These are phyloP conservation scores for Phytoseiulus persimilis DNA, from an alignment of 2,888 invertebrate species.

Conservation along the genomic window DNA sequence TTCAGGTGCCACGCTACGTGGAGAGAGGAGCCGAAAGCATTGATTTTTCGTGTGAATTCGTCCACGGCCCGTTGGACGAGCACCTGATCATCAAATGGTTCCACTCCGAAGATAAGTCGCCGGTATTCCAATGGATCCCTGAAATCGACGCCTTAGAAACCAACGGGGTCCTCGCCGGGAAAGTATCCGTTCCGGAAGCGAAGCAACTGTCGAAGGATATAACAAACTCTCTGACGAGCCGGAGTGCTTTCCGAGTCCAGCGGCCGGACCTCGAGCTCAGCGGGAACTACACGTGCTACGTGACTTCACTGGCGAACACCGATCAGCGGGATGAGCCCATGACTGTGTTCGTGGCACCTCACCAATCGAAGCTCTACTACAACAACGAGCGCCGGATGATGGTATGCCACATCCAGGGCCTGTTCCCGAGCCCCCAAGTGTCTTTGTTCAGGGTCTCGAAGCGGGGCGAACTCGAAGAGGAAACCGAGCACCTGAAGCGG, in stretches of 20 bases:
- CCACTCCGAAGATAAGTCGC: conserved; percentile 22
- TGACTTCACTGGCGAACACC: conserved; percentile 23
- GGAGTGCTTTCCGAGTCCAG: conserved; percentile 7
- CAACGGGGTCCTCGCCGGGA: neutral
- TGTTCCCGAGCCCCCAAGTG: conserved; percentile 13
- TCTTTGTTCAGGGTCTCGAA: conserved; percentile 8
- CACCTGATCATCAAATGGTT: conserved; percentile 28
- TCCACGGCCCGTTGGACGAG: neutral
- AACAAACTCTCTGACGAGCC: neutral
- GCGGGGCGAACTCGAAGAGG: conserved; percentile 12
- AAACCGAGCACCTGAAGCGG: conserved; percentile 16
- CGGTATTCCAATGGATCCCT: conserved; percentile 18
- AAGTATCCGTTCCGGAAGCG: conserved; percentile 11
- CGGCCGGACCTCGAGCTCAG: neutral
- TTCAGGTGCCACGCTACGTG: conserved; percentile 29
- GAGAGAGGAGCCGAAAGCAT: neutral
- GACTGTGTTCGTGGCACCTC: conserved; percentile 18
- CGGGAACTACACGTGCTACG: conserved; percentile 27
- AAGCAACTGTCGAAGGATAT: neutral
- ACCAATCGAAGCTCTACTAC: conserved; percentile 26
- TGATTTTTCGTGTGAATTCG: conserved; percentile 31
- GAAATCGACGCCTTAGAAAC: neutral
- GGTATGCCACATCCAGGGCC: conserved; percentile 22
- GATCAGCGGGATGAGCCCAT: neutral
- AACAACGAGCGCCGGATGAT: conserved; percentile 32